Evolutionary conservation across 2,113 vertebrate genomes (phyloP), one percentile per base, ranked within the genome.

Genomic region (Pleuronectes platessa): DNA sequence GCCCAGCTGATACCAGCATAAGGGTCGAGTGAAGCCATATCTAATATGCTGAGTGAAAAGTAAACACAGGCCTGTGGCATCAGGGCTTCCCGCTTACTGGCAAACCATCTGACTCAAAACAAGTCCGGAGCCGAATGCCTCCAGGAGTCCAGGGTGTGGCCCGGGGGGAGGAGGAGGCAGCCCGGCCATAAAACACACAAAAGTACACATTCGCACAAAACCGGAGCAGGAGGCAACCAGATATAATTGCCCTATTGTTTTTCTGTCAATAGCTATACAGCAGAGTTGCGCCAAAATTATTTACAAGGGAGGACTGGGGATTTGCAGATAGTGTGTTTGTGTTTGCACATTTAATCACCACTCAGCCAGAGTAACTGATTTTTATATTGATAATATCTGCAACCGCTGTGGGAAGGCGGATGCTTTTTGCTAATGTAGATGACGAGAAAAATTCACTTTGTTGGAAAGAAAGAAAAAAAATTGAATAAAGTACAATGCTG

Each of bases 21-120:
- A 85, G 86, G 91, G 91, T 45, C 55, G 56, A 54, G 71, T 84
- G 85, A 89, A 76, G 79, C 73, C 89, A 81, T 87, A 78, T 88
- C 89, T 91, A 89, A 94, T 89, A 81, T 47, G 87, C 84, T 92
- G 90, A 92, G 90, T 93, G 89, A 90, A 93, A 93, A 87, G 90
- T 89, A 93, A 94, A 93, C 92, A 93, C 11, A 1, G 54, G 24
- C 0, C 80, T 8, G 55, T 27, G 27, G 71, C 76, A 92, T 93
- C 91, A 69, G 92, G 91, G 92, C 87, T 80, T 80, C 76, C 79
- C 68, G 49, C 77, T 81, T 40, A 75, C 87, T 74, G 83, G 81
- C 74, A 76, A 81, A 78, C 75, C 64, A 71, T 78, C 82, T 78
- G 68, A 79, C 80, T 80, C 74, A 77, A 88, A 87, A 87, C 89